phyloP scores from a whole-genome alignment of 2,113 vertebrate species.

The Heterocephalus glaber region DNA sequence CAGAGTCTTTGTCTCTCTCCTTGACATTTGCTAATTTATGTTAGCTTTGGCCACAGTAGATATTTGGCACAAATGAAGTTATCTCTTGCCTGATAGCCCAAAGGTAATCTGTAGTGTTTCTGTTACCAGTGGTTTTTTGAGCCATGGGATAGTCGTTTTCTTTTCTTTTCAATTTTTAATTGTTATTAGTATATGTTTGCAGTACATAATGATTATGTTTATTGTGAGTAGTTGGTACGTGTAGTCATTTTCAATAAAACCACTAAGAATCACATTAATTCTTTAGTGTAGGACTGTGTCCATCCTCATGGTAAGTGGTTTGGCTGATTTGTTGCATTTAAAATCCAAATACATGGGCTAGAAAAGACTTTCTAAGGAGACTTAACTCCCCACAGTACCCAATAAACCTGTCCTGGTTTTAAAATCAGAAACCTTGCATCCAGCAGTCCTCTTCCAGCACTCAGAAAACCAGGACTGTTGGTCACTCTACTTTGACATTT shows the following conservation, averaged over 20 bases:
- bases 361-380: background rate
- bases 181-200: background rate
- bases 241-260: background rate
- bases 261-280: background rate
- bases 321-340: background rate
- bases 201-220: background rate
- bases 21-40: background rate
- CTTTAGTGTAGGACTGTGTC: background rate
- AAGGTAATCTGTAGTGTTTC: background rate
- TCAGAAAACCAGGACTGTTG: background rate
- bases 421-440: background rate
- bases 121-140: background rate
- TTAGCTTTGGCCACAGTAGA: background rate
- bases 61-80: background rate
- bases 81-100: background rate
- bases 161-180: background rate
- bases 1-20: background rate
- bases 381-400: background rate
- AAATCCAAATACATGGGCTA: background rate
- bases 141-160: background rate
- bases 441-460: background rate
- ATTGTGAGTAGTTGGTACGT: background rate
- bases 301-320: background rate
- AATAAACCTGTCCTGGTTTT: background rate
- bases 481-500: background rate